Evolutionary conservation across 2,113 vertebrate genomes (phyloP).

Genomic region (Taxidea taxus): DNA sequence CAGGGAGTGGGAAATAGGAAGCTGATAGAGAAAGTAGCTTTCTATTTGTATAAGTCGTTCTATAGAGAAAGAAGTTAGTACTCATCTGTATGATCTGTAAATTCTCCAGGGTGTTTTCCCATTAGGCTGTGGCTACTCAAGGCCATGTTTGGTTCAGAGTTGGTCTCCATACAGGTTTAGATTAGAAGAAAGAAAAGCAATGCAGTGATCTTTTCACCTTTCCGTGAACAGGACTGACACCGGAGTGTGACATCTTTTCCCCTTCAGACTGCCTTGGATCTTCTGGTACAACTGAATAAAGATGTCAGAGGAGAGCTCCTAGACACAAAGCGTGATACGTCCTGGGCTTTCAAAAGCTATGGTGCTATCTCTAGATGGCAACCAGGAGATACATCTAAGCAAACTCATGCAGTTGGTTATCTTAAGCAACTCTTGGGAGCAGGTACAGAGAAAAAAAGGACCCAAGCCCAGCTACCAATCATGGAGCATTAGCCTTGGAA

Average conservation of each 20-base stretch:
- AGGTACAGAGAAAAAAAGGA: not conserved
- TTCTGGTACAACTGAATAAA: not conserved
- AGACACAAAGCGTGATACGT: not conserved
- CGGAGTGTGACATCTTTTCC: not conserved
- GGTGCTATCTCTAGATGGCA: not conserved
- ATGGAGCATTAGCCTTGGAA: not conserved
- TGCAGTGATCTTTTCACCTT: not conserved
- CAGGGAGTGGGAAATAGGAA: not conserved
- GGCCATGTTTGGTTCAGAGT: not conserved
- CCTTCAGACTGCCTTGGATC: not conserved
- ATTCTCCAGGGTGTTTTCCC: not conserved
- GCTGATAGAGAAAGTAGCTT: not conserved
- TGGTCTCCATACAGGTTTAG: not conserved
- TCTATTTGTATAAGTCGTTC: not conserved
- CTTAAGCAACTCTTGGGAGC: not conserved
- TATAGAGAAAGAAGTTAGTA: not conserved
- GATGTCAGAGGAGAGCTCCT: not conserved
- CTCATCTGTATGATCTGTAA: not conserved
- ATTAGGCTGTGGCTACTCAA: not conserved
- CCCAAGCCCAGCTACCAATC: not conserved
- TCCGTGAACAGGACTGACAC: not conserved
- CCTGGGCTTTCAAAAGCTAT: not conserved
- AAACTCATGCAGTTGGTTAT: not conserved
- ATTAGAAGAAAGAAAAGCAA: not conserved
- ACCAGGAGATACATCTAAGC: not conserved